Base-by-base conservation (phyloP, 1,140 invertebrate species). In the Orchesella cincta region DNA sequence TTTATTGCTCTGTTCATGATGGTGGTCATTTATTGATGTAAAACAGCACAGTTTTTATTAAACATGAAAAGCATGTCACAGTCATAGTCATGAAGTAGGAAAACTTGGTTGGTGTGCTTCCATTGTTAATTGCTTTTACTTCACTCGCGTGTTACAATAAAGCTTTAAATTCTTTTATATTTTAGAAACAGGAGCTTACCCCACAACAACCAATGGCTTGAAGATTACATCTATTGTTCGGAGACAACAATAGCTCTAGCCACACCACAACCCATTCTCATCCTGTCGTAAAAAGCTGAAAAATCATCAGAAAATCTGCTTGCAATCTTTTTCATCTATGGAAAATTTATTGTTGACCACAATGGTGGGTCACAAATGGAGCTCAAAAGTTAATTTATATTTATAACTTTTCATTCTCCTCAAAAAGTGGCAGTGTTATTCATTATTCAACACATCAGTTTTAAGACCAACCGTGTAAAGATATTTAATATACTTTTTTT, bases 21-120 rank as follows among this genome's bases (percentile, higher is more conserved):
- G 52, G 23, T 57, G 52, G 52, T 18, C 52, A 57, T 57, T 5
- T 57, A 57, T 57, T n/a, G n/a, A n/a, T n/a, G n/a, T n/a, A n/a
- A n/a, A n/a, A n/a, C n/a, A n/a, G n/a, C n/a, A n/a, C 52, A 14
- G 3, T 57, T 57, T 57, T 57, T 3, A 8, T 12, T 57, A 14
- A n/a, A 18, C 23, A n/a, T 14, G 12, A 57, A 57, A 57, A 57
- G 52, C 14, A 57, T 14, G 23, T 8, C 14, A 23, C 14, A 26
- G 52, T 57, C 12, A 57, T 57, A 57, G 12, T 57, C 52, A 23
- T 57, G 52, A 57, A 57, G 23, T 18, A 26, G 23, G 12, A 14
- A 46, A 46, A 8, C 5, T 8, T 26, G 23, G 52, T 26, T 14
- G 23, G 23, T 14, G 14, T 5, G 3, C 8, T 57, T 57, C 23